phyloP scores from a whole-genome alignment of 2,113 vertebrate genomes.

The Cheilinus undulatus region DNA sequence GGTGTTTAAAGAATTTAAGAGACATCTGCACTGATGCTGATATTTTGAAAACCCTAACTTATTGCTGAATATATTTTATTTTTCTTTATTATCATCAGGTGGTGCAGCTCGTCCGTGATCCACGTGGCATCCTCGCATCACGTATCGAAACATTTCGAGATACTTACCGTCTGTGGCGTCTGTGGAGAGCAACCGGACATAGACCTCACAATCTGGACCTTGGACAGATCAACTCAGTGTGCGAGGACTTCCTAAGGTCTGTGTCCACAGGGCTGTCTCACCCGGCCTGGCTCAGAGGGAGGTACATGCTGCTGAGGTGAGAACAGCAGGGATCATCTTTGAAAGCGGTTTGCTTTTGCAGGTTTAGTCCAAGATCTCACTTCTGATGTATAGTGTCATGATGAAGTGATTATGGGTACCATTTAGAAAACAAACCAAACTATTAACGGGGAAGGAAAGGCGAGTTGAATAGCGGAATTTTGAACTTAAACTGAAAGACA shows the following conservation, averaged over 20 bases:
- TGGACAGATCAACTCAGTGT: conserved; percentile 90
- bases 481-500: too few species aligned
- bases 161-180: conserved; percentile 93
- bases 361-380: too few species aligned
- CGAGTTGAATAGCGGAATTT: too few species aligned
- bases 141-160: conserved; percentile 94
- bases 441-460: too few species aligned
- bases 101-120: conserved; percentile 93
- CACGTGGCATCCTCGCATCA: conserved; percentile 91
- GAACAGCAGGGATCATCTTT: not conserved
- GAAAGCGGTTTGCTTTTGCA: not conserved
- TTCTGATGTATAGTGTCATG: too few species aligned
- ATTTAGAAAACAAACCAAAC: too few species aligned
- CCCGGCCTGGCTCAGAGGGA: conserved; percentile 91
- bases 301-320: conserved; percentile 91
- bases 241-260: conserved; percentile 92
- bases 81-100: conserved; percentile 66
- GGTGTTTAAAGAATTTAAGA: not conserved
- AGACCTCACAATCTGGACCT: conserved; percentile 93
- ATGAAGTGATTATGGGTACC: too few species aligned
- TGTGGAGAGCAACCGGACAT: conserved; percentile 93
- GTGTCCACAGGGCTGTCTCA: conserved; percentile 88
- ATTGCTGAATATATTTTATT: not conserved
- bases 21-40: too few species aligned
- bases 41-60: not conserved